phyloP scores from a whole-genome alignment of 2,113 vertebrate species.

The Phoenicopterus ruber region DNA sequence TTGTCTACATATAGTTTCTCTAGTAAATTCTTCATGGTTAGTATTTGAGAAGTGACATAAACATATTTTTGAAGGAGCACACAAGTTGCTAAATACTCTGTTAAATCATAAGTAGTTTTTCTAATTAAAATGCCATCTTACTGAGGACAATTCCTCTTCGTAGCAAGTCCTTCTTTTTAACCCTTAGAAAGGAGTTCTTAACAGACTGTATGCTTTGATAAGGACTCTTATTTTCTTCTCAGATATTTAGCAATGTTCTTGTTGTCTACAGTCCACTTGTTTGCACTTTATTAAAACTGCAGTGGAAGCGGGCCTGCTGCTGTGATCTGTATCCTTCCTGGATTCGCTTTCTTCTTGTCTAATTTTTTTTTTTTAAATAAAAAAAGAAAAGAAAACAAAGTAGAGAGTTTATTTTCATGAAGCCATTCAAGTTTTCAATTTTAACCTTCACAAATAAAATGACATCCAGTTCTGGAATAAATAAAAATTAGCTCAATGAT shows the following conservation, averaged over 20 bases:
- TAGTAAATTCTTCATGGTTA: background rate
- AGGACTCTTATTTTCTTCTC: background rate
- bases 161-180: background rate
- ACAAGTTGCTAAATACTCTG: background rate
- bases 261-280: background rate
- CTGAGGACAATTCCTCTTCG: background rate
- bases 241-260: background rate
- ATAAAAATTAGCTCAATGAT: background rate
- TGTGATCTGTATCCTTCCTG: background rate
- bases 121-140: background rate
- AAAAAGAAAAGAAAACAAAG: background rate
- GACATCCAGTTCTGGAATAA: background rate
- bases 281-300: background rate
- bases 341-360: background rate
- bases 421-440: background rate
- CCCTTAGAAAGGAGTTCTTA: background rate
- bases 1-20: background rate
- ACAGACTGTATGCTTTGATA: background rate
- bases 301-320: background rate
- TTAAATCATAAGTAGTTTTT: background rate
- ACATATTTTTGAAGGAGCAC: background rate
- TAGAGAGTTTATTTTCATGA: background rate
- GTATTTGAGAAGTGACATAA: background rate
- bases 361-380: background rate
- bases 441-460: background rate